A percentile compares a stretch with the other conserved stretches of the same genome.
These are phyloP conservation scores for Furcula furcula DNA, from an alignment of 2,888 invertebrate genomes.

Conservation along the genomic window DNA sequence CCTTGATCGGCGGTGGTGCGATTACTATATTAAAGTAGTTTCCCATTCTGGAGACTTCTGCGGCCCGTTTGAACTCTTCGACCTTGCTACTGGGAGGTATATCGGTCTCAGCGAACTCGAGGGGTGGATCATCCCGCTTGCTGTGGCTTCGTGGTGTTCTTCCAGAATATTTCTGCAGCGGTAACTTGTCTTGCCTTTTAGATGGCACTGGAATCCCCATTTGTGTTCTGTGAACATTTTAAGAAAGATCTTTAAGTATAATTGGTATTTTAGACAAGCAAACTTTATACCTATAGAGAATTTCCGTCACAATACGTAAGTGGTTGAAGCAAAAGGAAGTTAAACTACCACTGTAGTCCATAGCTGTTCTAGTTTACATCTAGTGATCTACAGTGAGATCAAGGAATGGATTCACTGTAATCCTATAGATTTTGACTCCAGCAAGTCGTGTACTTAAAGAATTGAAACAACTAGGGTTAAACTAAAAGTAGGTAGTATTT, in stretches of 20 bases:
- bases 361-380: neutral
- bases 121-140: constrained; percentile 40
- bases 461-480: too few species aligned
- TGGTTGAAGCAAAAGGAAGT: too few species aligned
- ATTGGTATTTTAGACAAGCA: too few species aligned
- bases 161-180: constrained; percentile 30
- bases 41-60: constrained; percentile 69
- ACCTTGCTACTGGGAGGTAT: constrained; percentile 24
- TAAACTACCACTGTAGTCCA: neutral
- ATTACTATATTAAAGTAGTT: constrained; percentile 77
- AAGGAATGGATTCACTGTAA: neutral
- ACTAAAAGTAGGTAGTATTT: too few species aligned
- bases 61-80: constrained; percentile 50
- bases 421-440: neutral
- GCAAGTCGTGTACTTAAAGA: too few species aligned
- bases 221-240: constrained; percentile 63
- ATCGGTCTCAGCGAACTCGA: constrained; percentile 43
- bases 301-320: too few species aligned
- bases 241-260: too few species aligned
- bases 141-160: constrained; percentile 33
- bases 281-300: too few species aligned
- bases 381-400: constrained; percentile 1
- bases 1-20: constrained; percentile 71
- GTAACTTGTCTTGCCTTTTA: constrained; percentile 42
- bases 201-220: constrained; percentile 73